phyloP scores from a whole-genome alignment of 1,140 invertebrate species.

The Sycophila sp. region DNA sequence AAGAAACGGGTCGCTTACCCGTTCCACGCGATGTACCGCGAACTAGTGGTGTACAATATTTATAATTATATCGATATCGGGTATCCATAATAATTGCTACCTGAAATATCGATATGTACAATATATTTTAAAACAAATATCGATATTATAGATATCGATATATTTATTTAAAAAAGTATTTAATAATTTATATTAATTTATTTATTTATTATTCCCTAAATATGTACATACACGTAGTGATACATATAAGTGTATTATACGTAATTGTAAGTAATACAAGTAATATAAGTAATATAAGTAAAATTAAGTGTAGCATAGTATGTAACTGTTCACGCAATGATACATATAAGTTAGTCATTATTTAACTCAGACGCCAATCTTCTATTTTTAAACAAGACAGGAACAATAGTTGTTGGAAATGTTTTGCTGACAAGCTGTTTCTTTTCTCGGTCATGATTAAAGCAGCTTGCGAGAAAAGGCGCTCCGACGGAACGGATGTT shows the following conservation, averaged over 20 bases:
- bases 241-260: too few species aligned
- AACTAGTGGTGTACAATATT: not conserved
- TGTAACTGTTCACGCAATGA: too few species aligned
- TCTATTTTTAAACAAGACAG: not conserved
- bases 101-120: constrained; percentile 39
- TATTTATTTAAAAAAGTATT: too few species aligned
- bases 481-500: not conserved
- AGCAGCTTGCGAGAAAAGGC: not conserved
- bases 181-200: too few species aligned
- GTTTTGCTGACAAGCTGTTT: not conserved
- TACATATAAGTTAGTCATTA: too few species aligned
- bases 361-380: not conserved
- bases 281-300: too few species aligned
- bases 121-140: not conserved
- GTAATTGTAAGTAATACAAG: too few species aligned
- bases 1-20: too few species aligned
- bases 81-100: not conserved
- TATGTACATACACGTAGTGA: too few species aligned
- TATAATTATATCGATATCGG: not conserved
- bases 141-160: constrained; percentile 33
- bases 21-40: too few species aligned
- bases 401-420: not conserved
- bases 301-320: too few species aligned
- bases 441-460: not conserved
- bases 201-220: too few species aligned